Percentiles rank a stretch among this genome's conserved stretches.
phyloP scores from a whole-genome alignment of 2,113 vertebrate genomes.

The Chloroceryle aenea region DNA sequence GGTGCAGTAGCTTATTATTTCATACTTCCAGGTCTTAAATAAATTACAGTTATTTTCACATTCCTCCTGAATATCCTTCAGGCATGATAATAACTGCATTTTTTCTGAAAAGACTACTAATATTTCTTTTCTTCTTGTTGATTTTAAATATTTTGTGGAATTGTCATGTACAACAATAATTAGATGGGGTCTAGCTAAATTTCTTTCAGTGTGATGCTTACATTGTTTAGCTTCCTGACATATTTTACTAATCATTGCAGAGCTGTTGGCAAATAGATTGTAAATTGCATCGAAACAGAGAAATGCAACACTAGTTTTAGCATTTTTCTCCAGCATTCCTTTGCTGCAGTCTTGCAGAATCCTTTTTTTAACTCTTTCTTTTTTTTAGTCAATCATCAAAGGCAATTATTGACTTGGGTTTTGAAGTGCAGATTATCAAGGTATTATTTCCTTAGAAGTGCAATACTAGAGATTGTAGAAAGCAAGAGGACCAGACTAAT shows the following conservation, averaged over 20 bases:
- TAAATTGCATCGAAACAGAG: slow-evolving; percentile 39
- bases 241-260: slow-evolving; percentile 60
- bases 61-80: slow-evolving; percentile 77
- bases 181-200: slow-evolving; percentile 64
- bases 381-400: background rate
- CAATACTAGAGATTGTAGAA: slow-evolving; percentile 23
- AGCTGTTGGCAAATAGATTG: slow-evolving; percentile 66
- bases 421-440: slow-evolving; percentile 69
- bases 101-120: slow-evolving; percentile 68
- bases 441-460: slow-evolving; percentile 58
- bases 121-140: slow-evolving; percentile 66
- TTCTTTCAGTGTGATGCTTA: slow-evolving; percentile 56
- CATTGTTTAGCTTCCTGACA: slow-evolving; percentile 66
- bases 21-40: slow-evolving; percentile 78
- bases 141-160: slow-evolving; percentile 70
- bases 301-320: slow-evolving; percentile 3
- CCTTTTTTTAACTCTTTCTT: background rate
- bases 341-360: slow-evolving; percentile 25
- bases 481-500: slow-evolving; percentile 44
- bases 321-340: slow-evolving; percentile 40
- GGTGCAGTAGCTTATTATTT: slow-evolving; percentile 79
- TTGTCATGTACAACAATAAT: slow-evolving; percentile 70
- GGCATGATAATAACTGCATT: slow-evolving; percentile 69
- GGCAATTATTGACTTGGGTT: slow-evolving; percentile 63
- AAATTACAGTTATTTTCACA: slow-evolving; percentile 80